Conservation (phyloP, 64 coral and sea anemone genomes). For the Trachythela sp. region DNA sequence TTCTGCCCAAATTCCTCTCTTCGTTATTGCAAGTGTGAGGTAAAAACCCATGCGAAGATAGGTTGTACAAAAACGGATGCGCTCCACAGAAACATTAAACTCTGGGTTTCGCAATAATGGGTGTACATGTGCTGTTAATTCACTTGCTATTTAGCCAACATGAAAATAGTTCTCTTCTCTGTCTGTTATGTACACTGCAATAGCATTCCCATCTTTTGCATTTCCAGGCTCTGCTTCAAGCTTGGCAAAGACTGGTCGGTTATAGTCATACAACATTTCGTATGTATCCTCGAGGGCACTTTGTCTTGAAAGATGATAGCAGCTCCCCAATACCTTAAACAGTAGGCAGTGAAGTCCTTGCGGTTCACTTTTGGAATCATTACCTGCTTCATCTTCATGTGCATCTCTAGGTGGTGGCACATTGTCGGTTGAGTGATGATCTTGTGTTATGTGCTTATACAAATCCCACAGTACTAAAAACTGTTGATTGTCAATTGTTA, state of each 20-base stretch:
- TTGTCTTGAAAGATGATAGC: background rate
- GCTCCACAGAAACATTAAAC: slow-evolving; percentile 8
- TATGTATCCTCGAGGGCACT: slow-evolving; percentile 29
- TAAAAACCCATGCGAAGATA: slow-evolving; percentile 56
- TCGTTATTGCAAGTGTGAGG: slow-evolving; percentile 49
- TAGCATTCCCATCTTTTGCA: slow-evolving; percentile 49
- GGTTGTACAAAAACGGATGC: slow-evolving; percentile 47
- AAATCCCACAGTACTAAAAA: no score
- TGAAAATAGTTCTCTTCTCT: slow-evolving; percentile 24
- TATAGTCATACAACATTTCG: slow-evolving; percentile 43
- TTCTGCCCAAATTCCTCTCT: slow-evolving; percentile 30
- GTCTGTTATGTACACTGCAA: slow-evolving; percentile 45
- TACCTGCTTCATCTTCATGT: no score
- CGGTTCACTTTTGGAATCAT: no score
- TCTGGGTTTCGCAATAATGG: slow-evolving; percentile 23
- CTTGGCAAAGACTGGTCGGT: slow-evolving; percentile 48
- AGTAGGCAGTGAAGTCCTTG: no score
- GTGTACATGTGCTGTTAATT: slow-evolving; percentile 57
- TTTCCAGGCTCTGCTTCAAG: slow-evolving; percentile 57
- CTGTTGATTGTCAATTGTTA: no score
- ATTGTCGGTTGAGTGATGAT: no score
- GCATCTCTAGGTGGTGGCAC: no score
- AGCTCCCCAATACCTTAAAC: slow-evolving; percentile 56
- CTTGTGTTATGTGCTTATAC: no score
- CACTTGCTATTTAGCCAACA: slow-evolving; percentile 58